A percentile compares a stretch with the other conserved stretches of the same genome.
Conservation (phyloP, 2,797 vertebrate genomes). For the Gadopsis bispinosus region DNA sequence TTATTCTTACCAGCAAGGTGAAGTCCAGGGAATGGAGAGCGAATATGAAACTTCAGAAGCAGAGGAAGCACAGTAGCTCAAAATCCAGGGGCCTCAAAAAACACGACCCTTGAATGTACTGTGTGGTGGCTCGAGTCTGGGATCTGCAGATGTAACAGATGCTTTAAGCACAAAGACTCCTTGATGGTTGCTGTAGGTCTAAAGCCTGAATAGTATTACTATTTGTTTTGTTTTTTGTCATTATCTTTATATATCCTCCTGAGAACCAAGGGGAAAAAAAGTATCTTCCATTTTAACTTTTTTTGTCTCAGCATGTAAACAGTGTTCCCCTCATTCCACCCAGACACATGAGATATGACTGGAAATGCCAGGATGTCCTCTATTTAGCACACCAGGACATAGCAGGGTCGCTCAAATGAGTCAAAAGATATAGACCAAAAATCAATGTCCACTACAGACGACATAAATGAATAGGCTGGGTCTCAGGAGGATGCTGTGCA, state of each 20-base stretch:
- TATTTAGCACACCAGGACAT: too few species aligned
- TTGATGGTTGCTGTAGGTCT: constrained; percentile 9
- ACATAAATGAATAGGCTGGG: too few species aligned
- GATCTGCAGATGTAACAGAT: constrained; percentile 7
- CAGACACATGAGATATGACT: too few species aligned
- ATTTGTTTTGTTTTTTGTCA: neutral
- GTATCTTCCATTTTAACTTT: too few species aligned
- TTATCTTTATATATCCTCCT: neutral
- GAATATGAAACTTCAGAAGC: constrained; percentile 13
- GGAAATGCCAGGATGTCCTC: too few species aligned
- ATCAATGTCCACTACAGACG: too few species aligned
- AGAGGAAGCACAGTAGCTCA: constrained; percentile 18
- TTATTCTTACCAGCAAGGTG: constrained; percentile 11
- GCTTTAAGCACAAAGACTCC: neutral
- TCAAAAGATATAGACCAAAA: too few species aligned
- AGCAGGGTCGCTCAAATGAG: too few species aligned
- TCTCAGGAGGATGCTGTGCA: neutral
- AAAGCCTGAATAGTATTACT: constrained; percentile 8
- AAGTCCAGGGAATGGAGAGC: constrained; percentile 1
- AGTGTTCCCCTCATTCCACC: too few species aligned
- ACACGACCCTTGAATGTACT: constrained; percentile 21
- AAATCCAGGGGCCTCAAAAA: constrained; percentile 1
- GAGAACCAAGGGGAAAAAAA: too few species aligned
- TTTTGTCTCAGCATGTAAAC: too few species aligned
- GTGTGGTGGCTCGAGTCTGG: neutral